These are phyloP conservation scores for Channallabes apus DNA, from an alignment of 2,797 vertebrate genomes.

Conservation along the genomic window DNA sequence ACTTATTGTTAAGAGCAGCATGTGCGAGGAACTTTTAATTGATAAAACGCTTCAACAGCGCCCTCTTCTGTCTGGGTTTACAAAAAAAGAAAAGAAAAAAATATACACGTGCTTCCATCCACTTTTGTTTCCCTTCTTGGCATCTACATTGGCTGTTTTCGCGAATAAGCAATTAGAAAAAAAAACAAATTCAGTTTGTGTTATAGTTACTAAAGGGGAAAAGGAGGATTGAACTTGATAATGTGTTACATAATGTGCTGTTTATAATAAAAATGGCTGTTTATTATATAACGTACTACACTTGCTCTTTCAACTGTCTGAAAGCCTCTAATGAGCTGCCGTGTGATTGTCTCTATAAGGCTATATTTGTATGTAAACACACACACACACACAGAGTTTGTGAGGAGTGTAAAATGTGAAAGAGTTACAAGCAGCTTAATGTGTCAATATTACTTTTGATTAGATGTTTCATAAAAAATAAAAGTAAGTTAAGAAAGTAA, in stretches of 20 bases:
- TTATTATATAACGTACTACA: background rate
- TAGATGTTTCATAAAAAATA: background rate
- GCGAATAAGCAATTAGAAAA: background rate
- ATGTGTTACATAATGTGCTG: background rate
- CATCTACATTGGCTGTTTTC: background rate
- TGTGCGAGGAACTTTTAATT: slow-evolving; percentile 38
- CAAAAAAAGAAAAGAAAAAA: background rate
- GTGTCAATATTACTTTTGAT: background rate
- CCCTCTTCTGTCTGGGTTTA: slow-evolving; percentile 68
- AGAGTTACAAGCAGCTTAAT: background rate
- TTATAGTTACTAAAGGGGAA: background rate
- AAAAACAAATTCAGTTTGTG: background rate
- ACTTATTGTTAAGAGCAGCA: slow-evolving; percentile 44
- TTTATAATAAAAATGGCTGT: background rate
- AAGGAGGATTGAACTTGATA: background rate
- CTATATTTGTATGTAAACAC: background rate
- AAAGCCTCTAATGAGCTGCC: background rate
- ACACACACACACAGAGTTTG: too few species aligned
- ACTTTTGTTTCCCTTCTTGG: background rate
- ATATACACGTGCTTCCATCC: background rate
- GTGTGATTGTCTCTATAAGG: background rate
- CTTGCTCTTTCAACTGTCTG: background rate
- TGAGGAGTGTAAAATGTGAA: background rate
- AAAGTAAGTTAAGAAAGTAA: background rate
- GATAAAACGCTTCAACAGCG: slow-evolving; percentile 64